Conservation (phyloP, 1,140 invertebrate species). For the Lordiphosa clarofinis region DNA sequence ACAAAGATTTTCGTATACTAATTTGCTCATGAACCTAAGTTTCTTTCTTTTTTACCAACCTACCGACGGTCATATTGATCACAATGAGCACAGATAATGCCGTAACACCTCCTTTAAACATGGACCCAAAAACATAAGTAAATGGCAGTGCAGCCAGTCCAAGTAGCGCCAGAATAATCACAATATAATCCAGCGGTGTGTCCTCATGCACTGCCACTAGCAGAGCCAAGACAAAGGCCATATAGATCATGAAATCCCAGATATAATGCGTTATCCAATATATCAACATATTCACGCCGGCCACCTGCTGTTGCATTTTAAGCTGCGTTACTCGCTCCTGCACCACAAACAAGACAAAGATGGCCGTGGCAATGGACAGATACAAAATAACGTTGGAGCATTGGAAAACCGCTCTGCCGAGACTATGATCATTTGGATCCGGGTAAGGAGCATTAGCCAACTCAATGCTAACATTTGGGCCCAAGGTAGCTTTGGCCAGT, state of each 20-base stretch:
- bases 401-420: too few relatives aligned
- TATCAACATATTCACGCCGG: conserved; percentile 16
- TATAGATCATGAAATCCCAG: conserved; percentile 5
- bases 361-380: background rate
- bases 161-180: background rate
- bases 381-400: too few relatives aligned
- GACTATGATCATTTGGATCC: background rate
- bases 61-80: background rate
- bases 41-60: background rate
- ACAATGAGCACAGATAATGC: conserved; percentile 1
- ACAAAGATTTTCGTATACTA: too few relatives aligned
- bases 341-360: background rate
- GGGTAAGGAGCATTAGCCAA: background rate
- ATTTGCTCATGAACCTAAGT: too few relatives aligned
- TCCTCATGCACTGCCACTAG: background rate
- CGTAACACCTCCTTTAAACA: background rate
- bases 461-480: background rate
- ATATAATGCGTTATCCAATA: conserved; percentile 22
- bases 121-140: conserved; percentile 1
- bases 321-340: conserved; percentile 4
- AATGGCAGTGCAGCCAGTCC: conserved; percentile 4
- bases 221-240: background rate
- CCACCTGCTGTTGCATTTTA: conserved; percentile 20
- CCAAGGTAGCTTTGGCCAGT: conserved; percentile 44
- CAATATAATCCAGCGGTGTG: background rate